phyloP scores from a whole-genome alignment of 1,140 invertebrate genomes.

The Apis florea region DNA sequence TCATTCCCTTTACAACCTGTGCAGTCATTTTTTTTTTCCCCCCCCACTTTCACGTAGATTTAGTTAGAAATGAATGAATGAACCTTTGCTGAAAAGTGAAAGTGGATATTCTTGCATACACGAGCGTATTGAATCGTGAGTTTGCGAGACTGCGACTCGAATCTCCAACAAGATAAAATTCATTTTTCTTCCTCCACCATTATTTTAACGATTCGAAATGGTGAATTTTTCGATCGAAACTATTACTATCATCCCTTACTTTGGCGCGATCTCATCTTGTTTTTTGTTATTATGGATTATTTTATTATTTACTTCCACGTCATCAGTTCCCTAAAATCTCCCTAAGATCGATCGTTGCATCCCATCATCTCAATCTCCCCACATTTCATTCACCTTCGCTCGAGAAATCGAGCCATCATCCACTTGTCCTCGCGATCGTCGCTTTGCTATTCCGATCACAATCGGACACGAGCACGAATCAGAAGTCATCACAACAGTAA shows the following conservation, averaged over 20 bases:
- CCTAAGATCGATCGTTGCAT: neutral
- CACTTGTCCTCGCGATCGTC: neutral
- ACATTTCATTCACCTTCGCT: slow-evolving; percentile 16
- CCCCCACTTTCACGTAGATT: neutral
- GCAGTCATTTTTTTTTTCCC: neutral
- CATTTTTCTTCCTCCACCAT: too few relatives aligned
- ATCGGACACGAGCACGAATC: neutral
- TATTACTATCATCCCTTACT: too few relatives aligned
- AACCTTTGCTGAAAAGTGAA: neutral
- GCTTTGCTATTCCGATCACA: slow-evolving; percentile 25
- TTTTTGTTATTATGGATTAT: too few relatives aligned
- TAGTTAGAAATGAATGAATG: neutral
- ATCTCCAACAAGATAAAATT: too few relatives aligned
- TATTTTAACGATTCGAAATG: too few relatives aligned
- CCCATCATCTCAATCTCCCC: neutral
- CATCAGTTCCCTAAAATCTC: too few relatives aligned
- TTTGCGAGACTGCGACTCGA: too few relatives aligned
- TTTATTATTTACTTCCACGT: too few relatives aligned
- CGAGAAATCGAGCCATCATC: neutral
- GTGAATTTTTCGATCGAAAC: too few relatives aligned
- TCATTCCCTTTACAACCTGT: neutral
- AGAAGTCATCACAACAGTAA: slow-evolving; percentile 58
- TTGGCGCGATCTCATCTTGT: too few relatives aligned
- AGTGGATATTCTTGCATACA: neutral
- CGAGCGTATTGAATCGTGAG: neutral